Evolutionary conservation across 1,140 invertebrate species (phyloP).

Genomic region (Nymphalis io): DNA sequence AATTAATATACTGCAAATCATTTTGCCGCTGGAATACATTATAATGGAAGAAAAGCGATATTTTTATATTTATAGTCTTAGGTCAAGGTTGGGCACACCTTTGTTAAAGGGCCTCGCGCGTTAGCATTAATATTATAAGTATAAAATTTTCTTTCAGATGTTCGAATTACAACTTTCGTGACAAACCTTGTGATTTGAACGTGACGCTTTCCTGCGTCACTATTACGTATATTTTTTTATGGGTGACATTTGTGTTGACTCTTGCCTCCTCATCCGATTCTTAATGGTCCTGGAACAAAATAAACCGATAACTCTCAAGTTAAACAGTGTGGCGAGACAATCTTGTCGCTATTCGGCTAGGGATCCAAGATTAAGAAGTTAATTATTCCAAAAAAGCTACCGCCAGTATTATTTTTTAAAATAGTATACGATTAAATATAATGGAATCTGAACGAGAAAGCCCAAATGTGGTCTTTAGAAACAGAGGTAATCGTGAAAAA

Average conservation of each 20-base stretch:
- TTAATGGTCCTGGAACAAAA: constrained; percentile 75
- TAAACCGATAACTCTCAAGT: constrained; percentile 70
- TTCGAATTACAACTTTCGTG: background rate
- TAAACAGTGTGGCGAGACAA: constrained; percentile 70
- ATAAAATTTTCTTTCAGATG: constrained; percentile 29
- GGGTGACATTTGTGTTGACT: constrained; percentile 49
- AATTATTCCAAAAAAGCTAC: constrained; percentile 40
- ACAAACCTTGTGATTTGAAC: background rate
- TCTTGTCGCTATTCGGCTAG: constrained; percentile 75
- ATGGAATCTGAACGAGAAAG: constrained; percentile 60
- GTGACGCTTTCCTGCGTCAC: constrained; percentile 39
- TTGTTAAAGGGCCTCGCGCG: background rate
- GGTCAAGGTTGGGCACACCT: constrained; percentile 4
- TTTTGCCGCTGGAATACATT: background rate
- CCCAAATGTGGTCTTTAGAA: constrained; percentile 49
- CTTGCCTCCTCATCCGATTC: constrained; percentile 45
- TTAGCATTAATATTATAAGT: no score
- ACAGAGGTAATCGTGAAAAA: constrained; percentile 50
- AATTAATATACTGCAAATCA: background rate
- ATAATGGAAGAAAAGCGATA: background rate
- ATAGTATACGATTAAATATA: constrained; percentile 37
- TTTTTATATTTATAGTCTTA: background rate
- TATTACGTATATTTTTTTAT: constrained; percentile 45
- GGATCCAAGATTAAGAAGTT: constrained; percentile 78
- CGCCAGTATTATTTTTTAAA: constrained; percentile 64